These are phyloP conservation scores for Bradypodion ventrale DNA, from an alignment of 2,797 vertebrate species.

Conservation along the genomic window DNA sequence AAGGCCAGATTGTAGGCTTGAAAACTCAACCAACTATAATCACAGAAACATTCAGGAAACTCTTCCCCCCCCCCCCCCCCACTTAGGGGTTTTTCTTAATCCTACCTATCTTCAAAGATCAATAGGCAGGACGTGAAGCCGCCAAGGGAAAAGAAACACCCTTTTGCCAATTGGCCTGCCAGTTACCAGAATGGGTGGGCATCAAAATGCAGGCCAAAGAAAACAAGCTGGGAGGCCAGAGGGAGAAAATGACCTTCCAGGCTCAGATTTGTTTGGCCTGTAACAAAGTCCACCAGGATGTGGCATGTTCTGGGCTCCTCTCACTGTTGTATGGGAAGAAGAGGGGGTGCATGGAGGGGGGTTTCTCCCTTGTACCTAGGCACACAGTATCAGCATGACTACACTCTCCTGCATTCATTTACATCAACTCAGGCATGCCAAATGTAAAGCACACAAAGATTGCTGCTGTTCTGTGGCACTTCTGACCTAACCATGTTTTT, in stretches of 20 bases:
- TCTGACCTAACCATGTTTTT: too few relatives aligned
- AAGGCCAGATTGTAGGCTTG: background rate
- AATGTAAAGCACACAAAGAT: too few relatives aligned
- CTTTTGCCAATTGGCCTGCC: conserved; percentile 5
- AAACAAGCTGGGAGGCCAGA: background rate
- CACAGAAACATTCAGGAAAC: background rate
- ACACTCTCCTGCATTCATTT: background rate
- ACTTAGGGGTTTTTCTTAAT: background rate
- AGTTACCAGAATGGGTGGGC: conserved; percentile 13
- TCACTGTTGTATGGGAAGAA: background rate
- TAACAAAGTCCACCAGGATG: background rate
- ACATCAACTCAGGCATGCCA: too few relatives aligned
- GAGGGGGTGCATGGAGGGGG: background rate
- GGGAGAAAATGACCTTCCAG: background rate
- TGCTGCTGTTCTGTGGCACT: too few relatives aligned
- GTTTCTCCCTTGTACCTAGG: too few relatives aligned
- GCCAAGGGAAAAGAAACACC: background rate
- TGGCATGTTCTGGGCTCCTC: background rate
- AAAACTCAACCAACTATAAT: background rate
- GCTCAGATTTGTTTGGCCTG: background rate
- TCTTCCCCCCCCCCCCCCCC: too few relatives aligned
- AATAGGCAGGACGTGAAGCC: background rate
- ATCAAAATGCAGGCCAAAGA: background rate
- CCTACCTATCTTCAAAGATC: background rate
- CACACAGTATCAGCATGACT: background rate